phyloP scores from a whole-genome alignment of 2,888 invertebrate species.

The Myopa tessellatipennis region DNA sequence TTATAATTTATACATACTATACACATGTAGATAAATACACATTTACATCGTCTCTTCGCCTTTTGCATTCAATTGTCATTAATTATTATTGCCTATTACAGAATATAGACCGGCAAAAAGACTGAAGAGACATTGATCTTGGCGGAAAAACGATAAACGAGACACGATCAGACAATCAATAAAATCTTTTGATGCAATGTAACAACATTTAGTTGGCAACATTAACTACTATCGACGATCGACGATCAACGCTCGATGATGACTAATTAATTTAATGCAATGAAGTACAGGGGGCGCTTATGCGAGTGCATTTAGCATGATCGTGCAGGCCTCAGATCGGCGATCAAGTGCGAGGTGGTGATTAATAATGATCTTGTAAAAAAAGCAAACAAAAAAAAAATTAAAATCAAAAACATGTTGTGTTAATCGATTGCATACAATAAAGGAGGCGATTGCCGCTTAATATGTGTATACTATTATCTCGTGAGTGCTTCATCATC shows the following conservation, averaged over 20 bases:
- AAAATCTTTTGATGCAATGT: not conserved
- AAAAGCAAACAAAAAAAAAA: not conserved
- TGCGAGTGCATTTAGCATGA: not conserved
- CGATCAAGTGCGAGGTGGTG: not conserved
- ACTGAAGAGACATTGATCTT: slow-evolving; percentile 12
- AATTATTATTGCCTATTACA: slow-evolving; percentile 10
- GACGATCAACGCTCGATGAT: not conserved
- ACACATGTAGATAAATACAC: not conserved
- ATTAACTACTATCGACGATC: not conserved
- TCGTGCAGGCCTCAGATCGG: not conserved
- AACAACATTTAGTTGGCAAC: not conserved
- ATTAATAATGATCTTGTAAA: not conserved
- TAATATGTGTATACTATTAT: not conserved
- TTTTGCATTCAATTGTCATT: slow-evolving; percentile 18
- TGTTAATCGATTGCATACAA: not conserved
- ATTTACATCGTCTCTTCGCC: slow-evolving; percentile 11
- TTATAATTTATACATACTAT: not conserved
- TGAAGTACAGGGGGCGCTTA: not conserved
- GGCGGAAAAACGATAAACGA: not conserved
- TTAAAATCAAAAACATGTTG: not conserved
- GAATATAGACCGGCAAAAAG: not conserved
- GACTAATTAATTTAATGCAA: not conserved
- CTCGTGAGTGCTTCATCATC: not conserved
- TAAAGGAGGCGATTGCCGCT: not conserved
- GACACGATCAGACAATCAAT: not conserved